Evolutionary conservation across 2,797 vertebrate genomes (phyloP), one percentile per base, ranked within the genome.

Genomic region (Coccyzus lansbergi): DNA sequence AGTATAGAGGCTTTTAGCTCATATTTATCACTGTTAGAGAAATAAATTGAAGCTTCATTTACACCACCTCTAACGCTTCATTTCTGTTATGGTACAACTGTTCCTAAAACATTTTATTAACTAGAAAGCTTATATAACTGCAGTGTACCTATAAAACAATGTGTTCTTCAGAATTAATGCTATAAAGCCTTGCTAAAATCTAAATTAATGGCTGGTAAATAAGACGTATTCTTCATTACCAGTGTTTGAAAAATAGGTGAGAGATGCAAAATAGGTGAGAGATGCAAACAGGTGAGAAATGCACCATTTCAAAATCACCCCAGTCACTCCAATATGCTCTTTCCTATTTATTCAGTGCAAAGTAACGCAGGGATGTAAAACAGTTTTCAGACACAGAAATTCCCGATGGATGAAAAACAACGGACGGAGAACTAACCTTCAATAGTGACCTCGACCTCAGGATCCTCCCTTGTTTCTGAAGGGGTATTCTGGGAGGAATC

Each of bases 381-480:
- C 49, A 42, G 26, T 38, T 63, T 88, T 67, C 80, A 51, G 75
- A 74, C 75, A 68, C 86, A 74, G 33, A 56, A 55, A 48, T 60
- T 75, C 85, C 69, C 36, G 71, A 89, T n/a, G 71, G 24, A 24
- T 63, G 85, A 69, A 90, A 85, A 94, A 83, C 71, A 55, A 95
- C 59, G 84, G 88, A 92, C 65, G 53, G 28, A 68, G 78, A 87
- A 95, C 97, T 96, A 93, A 97, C 98, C 98, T 97, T 98, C 98
- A 63, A 98, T 97, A 83, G 98, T 98, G 88, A 98, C 97, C 95
- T 98, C 98, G 78, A 98, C 98, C 97, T 98, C 98, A 16, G 97
- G 97, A 93, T 98, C 97, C 93, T 98, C 97, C 95, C 97, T 97
- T 95, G 96, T 98, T 97, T 98, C 98, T 95, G 97, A 97, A 96